Conservation (phyloP, 1,140 invertebrate species). For the Dendrolimus kikuchii region DNA sequence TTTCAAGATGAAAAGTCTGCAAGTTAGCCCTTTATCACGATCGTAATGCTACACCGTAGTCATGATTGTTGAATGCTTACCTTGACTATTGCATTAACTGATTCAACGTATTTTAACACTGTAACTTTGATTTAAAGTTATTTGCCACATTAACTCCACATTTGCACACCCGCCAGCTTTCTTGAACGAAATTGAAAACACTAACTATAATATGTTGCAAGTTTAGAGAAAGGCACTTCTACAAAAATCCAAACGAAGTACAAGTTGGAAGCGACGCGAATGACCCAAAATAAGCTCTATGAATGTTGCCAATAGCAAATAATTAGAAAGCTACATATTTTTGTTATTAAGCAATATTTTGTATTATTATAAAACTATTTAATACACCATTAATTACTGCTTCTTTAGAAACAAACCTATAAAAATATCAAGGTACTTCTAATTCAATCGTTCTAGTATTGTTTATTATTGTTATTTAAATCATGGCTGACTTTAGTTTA, state of each 20-base stretch:
- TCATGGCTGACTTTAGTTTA: not conserved
- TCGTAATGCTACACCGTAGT: slow-evolving; percentile 30
- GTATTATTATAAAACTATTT: too few relatives aligned
- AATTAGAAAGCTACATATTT: slow-evolving; percentile 39
- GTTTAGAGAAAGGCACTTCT: slow-evolving; percentile 71
- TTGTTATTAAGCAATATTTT: too few relatives aligned
- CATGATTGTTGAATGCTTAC: slow-evolving; percentile 43
- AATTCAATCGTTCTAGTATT: not conserved
- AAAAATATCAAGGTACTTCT: too few relatives aligned
- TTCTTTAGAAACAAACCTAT: too few relatives aligned
- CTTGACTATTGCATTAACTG: slow-evolving; percentile 65
- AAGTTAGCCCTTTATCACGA: slow-evolving; percentile 48
- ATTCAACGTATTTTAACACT: slow-evolving; percentile 37
- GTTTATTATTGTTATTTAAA: not conserved
- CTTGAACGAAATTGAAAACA: slow-evolving; percentile 65
- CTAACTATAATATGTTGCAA: slow-evolving; percentile 67
- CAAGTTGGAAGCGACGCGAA: slow-evolving; percentile 70
- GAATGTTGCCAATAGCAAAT: slow-evolving; percentile 58
- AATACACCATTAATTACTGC: too few relatives aligned
- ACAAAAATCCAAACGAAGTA: slow-evolving; percentile 66
- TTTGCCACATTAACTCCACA: slow-evolving; percentile 44
- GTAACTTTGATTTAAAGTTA: slow-evolving; percentile 29
- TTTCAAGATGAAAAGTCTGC: slow-evolving; percentile 70
- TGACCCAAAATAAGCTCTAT: slow-evolving; percentile 72
- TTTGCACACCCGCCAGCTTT: slow-evolving; percentile 72